Conservation (phyloP, 2,797 vertebrate genomes). For the Sternarchorhynchus goeldii region DNA sequence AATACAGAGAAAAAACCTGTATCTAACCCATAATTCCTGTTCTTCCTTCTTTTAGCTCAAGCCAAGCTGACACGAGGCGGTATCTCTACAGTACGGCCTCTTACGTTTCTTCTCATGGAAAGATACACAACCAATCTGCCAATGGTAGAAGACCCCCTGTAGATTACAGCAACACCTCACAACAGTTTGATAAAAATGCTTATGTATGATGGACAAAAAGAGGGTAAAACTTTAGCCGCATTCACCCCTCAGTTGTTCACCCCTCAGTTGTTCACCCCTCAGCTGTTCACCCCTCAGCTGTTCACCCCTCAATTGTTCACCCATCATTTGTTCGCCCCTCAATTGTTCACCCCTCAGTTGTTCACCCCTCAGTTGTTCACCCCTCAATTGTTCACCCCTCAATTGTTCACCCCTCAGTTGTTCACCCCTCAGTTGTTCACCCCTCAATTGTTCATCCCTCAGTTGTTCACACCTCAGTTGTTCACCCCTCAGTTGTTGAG, state of each 20-base stretch:
- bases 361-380: background rate
- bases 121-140: slow-evolving; percentile 69
- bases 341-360: background rate
- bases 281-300: background rate
- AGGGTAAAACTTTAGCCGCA: slow-evolving; percentile 8
- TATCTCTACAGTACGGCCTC: slow-evolving; percentile 81
- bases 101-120: slow-evolving; percentile 77
- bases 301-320: background rate
- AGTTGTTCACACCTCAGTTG: background rate
- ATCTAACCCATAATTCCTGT: no score
- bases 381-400: background rate
- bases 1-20: no score
- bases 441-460: background rate
- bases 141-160: slow-evolving; percentile 68
- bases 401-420: background rate
- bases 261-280: background rate
- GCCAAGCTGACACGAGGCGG: slow-evolving; percentile 67
- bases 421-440: background rate
- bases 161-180: slow-evolving; percentile 76
- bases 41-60: slow-evolving; percentile 49
- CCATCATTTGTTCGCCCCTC: background rate
- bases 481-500: background rate
- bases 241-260: background rate
- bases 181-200: slow-evolving; percentile 92
- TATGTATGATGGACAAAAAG: slow-evolving; percentile 81